Base-by-base conservation (phyloP, 2,113 vertebrate genomes). In the Eretmochelys imbricata region DNA sequence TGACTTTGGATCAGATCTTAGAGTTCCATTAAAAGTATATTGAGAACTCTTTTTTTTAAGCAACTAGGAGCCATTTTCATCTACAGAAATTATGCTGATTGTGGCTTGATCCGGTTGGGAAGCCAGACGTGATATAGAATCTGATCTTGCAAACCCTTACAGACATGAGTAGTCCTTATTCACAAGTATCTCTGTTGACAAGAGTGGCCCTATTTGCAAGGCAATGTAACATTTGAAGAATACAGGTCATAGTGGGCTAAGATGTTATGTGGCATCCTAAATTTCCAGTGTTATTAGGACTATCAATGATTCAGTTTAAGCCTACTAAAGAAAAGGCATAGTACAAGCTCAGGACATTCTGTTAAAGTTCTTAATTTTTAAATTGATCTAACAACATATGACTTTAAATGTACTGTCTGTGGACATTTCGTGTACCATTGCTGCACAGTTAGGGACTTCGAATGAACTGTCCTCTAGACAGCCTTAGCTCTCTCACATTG, bases 241-340 rank as follows among this genome's bases (percentile, higher is more conserved):
- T n/a, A 0, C 0, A 59, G 27, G 7, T 72, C 53, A 6, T 6
- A 65, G 31, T 0, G 80, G 62, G 69, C 51, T 86, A 38, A 1
- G 12, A 91, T n/a, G 55, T 80, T 84, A 6, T 27, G 17, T 57
- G 46, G 50, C 35, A 72, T 31, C n/a, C 29, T 53, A 35, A 2
- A 80, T 48, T 88, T 92, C 86, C 89, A 20, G 35, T 69, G 35
- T 69, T n/a, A 69, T 11, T n/a, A 69, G 65, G 19, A 69, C 53
- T 50, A 38, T 48, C n/a, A 89, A 49, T 12, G 5, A 1, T 42
- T 91, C 89, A 82, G 16, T 93, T 95, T 86, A 93, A 93, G 78
- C 55, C 76, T 10, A 5, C 2, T 9, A 65, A 2, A 6, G 72
- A 95, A 86, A 93, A 90, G 91, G 2, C 4, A 1, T 17, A 80